A percentile compares a stretch with the other conserved stretches of the same genome.
Conservation (phyloP, 1,140 invertebrate genomes). For the Heterodera schachtii region DNA sequence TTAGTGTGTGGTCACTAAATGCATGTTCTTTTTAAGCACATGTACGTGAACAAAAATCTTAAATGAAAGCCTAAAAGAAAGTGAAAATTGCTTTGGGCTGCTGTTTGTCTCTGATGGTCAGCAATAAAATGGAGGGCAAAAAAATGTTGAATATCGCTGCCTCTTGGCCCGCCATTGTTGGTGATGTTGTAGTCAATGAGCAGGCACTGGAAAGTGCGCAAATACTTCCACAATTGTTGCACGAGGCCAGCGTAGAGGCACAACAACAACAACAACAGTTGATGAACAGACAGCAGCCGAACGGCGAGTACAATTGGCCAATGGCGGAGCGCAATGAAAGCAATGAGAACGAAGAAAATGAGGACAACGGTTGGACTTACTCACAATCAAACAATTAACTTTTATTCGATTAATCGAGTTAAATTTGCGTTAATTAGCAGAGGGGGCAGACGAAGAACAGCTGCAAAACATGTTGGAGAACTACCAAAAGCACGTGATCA, state of each 20-base stretch:
- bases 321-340: not conserved
- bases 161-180: constrained; percentile 29
- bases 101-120: not conserved
- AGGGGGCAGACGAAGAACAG: constrained; percentile 28
- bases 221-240: constrained; percentile 33
- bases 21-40: too few relatives aligned
- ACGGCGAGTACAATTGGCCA: not conserved
- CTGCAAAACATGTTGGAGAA: constrained; percentile 50
- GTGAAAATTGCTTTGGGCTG: not conserved
- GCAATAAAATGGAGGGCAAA: not conserved
- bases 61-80: too few relatives aligned
- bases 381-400: too few relatives aligned
- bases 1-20: too few relatives aligned
- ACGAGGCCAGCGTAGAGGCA: constrained; percentile 27
- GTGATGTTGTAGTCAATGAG: constrained; percentile 12
- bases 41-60: too few relatives aligned
- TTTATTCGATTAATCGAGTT: too few relatives aligned
- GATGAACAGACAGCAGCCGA: not conserved
- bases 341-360: not conserved
- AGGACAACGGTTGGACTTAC: too few relatives aligned
- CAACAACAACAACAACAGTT: constrained; percentile 15
- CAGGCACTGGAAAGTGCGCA: constrained; percentile 17
- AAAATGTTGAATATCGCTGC: constrained; percentile 13
- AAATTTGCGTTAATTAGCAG: not conserved
- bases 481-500: constrained; percentile 41